Percentiles rank a stretch among this genome's conserved stretches.
Conservation (phyloP, 53 echinoderm and acorn worm genomes). For the Hippasteria phrygiana region DNA sequence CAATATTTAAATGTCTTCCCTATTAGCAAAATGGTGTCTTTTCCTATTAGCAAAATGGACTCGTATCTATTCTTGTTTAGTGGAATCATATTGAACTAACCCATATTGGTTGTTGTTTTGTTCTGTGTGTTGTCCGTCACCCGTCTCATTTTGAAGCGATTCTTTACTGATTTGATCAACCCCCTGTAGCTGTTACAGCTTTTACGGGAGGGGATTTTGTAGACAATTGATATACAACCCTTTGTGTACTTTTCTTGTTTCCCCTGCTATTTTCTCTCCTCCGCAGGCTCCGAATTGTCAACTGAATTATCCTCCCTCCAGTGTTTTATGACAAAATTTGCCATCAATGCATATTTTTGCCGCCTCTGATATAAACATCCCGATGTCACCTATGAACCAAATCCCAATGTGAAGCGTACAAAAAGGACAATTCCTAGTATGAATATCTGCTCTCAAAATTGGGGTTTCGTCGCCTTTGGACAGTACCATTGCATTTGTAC, state of each 20-base stretch:
- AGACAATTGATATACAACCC: conserved; percentile 34
- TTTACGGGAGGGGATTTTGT: neutral
- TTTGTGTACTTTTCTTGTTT: conserved; percentile 59
- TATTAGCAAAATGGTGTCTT: too few species aligned
- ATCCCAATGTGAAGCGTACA: neutral
- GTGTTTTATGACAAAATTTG: conserved; percentile 32
- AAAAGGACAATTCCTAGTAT: neutral
- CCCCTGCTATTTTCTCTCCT: conserved; percentile 47
- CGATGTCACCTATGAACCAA: neutral
- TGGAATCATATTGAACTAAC: neutral
- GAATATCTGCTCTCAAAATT: too few species aligned
- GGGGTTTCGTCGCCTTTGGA: too few species aligned
- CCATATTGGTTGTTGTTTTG: neutral
- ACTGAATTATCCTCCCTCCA: conserved; percentile 44
- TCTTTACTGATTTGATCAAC: neutral
- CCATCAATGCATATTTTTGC: conserved; percentile 12
- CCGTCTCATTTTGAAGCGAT: neutral
- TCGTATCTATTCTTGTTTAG: neutral
- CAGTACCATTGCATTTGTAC: too few species aligned
- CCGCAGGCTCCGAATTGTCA: conserved; percentile 49
- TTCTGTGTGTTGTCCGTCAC: neutral
- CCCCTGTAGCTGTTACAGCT: neutral
- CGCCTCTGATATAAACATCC: neutral
- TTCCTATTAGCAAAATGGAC: neutral
- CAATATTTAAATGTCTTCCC: neutral